These are phyloP conservation scores for Eonycteris spelaea DNA, from an alignment of 2,113 vertebrate species.

Conservation along the genomic window DNA sequence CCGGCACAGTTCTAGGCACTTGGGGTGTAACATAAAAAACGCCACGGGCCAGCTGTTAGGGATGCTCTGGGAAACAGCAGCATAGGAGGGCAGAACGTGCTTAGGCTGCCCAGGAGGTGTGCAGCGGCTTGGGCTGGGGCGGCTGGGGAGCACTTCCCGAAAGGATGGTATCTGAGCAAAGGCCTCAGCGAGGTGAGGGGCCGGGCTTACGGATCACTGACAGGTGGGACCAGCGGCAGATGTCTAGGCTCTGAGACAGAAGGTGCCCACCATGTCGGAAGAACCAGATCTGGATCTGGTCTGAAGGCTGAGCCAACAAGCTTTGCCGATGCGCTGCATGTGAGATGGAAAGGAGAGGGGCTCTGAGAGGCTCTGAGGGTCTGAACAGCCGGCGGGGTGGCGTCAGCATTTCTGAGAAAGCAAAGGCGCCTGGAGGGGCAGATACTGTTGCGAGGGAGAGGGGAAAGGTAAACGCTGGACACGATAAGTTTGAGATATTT, in stretches of 20 bases:
- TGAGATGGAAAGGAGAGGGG: background rate
- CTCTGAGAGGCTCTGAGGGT: background rate
- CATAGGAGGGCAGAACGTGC: background rate
- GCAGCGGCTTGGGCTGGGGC: background rate
- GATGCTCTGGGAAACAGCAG: background rate
- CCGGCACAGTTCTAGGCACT: background rate
- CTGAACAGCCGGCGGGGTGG: background rate
- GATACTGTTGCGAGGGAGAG: background rate
- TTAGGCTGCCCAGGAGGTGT: no score
- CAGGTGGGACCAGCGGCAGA: background rate
- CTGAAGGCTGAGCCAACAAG: background rate
- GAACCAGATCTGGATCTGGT: background rate
- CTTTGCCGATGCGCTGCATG: background rate
- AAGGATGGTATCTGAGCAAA: background rate
- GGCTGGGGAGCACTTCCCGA: background rate
- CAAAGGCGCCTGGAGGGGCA: background rate
- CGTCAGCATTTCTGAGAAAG: background rate
- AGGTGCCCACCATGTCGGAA: background rate
- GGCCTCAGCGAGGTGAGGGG: background rate
- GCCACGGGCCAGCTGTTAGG: background rate
- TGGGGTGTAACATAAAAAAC: background rate
- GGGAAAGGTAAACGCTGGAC: background rate
- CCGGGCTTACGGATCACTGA: background rate
- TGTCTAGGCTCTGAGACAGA: background rate
- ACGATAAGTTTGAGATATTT: slow-evolving; percentile 15